phyloP scores from a whole-genome alignment of 2,113 vertebrate genomes.

The Trochalopteron elliotii region DNA sequence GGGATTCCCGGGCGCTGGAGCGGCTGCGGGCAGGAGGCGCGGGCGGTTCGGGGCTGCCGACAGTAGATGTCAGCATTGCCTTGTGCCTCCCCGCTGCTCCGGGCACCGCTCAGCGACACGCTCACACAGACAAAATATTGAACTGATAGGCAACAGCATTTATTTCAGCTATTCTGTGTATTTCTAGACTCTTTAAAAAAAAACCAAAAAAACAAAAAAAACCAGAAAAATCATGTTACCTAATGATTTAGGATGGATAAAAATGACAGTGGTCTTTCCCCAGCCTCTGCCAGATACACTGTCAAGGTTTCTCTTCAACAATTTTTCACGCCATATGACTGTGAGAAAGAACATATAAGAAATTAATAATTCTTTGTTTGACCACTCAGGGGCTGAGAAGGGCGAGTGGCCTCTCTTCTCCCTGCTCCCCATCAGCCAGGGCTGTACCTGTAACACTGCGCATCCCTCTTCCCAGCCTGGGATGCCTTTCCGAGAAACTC shows the following conservation, averaged over 20 bases:
- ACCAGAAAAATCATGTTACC: background rate
- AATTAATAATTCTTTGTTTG: background rate
- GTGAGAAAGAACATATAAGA: background rate
- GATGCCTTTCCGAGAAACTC: background rate
- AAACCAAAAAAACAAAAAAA: too few relatives aligned
- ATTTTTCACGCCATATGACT: background rate
- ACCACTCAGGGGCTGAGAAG: background rate
- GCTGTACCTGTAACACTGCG: fast-evolving
- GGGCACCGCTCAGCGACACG: background rate
- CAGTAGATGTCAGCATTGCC: conserved; percentile 71
- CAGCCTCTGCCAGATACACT: background rate
- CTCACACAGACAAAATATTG: fast-evolving
- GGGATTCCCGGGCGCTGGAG: background rate
- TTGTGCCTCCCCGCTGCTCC: background rate
- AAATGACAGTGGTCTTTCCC: background rate
- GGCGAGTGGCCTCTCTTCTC: background rate
- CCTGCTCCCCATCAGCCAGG: background rate
- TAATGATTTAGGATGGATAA: background rate
- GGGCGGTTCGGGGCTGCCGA: background rate
- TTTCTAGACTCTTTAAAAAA: too few relatives aligned
- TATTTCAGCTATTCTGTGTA: background rate
- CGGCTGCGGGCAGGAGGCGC: background rate
- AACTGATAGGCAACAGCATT: background rate
- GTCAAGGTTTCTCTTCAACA: background rate
- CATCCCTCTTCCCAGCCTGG: background rate